Evolutionary conservation across 2,113 vertebrate genomes (phyloP).

Genomic region (Tamias sibiricus): DNA sequence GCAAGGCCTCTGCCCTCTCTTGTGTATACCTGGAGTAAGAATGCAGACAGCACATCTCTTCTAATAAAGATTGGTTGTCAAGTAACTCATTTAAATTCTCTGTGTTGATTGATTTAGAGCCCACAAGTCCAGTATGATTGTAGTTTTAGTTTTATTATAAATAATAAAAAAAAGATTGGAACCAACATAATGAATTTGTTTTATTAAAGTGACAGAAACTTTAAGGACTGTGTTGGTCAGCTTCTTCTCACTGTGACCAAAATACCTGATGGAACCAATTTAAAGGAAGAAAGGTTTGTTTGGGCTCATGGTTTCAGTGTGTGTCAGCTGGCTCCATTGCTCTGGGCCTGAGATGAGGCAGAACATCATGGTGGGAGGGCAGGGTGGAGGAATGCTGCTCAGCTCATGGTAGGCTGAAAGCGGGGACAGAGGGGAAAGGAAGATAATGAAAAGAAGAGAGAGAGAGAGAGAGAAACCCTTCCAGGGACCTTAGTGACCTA

Average conservation of each 20-base stretch:
- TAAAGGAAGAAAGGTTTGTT: no score
- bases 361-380: neutral
- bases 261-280: no score
- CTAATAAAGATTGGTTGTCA: neutral
- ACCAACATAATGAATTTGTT: neutral
- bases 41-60: neutral
- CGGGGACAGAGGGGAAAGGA: no score
- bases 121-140: neutral
- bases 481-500: no score
- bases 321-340: no score
- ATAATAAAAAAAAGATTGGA: neutral
- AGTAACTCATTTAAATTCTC: neutral
- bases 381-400: neutral
- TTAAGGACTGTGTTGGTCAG: no score
- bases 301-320: neutral
- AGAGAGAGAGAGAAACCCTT: no score
- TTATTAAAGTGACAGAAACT: neutral
- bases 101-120: neutral
- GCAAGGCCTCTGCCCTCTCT: neutral
- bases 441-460: neutral
- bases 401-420: no score
- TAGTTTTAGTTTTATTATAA: constrained; percentile 23
- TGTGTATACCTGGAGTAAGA: neutral
- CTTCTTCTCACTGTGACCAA: no score
- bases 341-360: neutral